These are phyloP conservation scores for Timandra comae DNA, from an alignment of 2,888 invertebrate species.

Conservation along the genomic window DNA sequence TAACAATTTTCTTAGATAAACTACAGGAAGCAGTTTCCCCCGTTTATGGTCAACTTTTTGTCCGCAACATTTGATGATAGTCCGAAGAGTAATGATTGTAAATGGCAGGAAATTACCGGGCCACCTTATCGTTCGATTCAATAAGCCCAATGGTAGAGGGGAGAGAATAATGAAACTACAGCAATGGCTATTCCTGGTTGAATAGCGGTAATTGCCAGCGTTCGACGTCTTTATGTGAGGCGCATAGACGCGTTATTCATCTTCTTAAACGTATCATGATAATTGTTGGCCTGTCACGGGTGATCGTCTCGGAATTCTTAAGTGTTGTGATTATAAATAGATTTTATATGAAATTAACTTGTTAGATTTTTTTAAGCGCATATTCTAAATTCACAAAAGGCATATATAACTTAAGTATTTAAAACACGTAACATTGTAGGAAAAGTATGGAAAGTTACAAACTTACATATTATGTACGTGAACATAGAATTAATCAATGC, in stretches of 20 bases:
- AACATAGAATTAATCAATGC: too few species aligned
- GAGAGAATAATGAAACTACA: constrained; percentile 72
- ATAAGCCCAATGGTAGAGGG: constrained; percentile 61
- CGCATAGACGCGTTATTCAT: constrained; percentile 20
- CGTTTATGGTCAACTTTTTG: constrained; percentile 16
- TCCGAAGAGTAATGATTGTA: constrained; percentile 61
- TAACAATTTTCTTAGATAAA: constrained; percentile 11
- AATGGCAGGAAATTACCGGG: constrained; percentile 74
- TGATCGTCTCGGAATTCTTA: too few species aligned
- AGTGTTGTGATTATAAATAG: too few species aligned
- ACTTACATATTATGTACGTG: too few species aligned
- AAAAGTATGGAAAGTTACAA: too few species aligned
- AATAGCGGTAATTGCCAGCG: constrained; percentile 62
- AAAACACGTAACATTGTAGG: too few species aligned
- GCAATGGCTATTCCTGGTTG: constrained; percentile 51
- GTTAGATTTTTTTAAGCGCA: too few species aligned
- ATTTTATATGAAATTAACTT: too few species aligned
- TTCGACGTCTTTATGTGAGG: constrained; percentile 40
- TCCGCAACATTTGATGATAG: constrained; percentile 12
- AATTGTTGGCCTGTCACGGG: too few species aligned
- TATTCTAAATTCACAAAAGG: too few species aligned
- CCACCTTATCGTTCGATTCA: constrained; percentile 73
- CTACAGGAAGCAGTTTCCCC: constrained; percentile 11
- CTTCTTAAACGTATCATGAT: constrained; percentile 7
- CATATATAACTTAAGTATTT: too few species aligned